Percentiles rank a stretch among this genome's conserved stretches.
phyloP scores from a whole-genome alignment of 2,113 vertebrate species.

The Eptatretus burgeri region DNA sequence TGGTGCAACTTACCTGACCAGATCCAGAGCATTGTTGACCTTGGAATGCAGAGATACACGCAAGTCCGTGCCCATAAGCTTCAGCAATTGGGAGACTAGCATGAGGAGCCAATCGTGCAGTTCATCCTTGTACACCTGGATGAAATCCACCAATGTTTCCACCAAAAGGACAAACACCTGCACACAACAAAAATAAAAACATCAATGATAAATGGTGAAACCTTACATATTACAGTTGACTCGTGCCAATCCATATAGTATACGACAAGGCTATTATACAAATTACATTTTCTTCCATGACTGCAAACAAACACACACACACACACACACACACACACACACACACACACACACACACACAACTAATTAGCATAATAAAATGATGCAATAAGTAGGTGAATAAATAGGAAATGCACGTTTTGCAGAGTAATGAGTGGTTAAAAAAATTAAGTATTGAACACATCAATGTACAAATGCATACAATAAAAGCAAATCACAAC shows the following conservation, averaged over 20 bases:
- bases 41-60: slow-evolving; percentile 89
- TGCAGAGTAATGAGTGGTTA: no score
- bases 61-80: slow-evolving; percentile 93
- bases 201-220: no score
- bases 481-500: no score
- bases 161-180: slow-evolving; percentile 98
- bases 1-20: slow-evolving; percentile 38
- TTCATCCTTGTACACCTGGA: slow-evolving; percentile 79
- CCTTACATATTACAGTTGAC: no score
- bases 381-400: no score
- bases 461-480: no score
- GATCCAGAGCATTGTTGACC: slow-evolving; percentile 79
- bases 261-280: no score
- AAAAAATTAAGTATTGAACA: no score
- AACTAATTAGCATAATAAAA: no score
- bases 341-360: not conserved
- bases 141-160: slow-evolving; percentile 87
- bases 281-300: no score
- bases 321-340: not conserved
- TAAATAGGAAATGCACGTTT: no score
- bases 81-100: slow-evolving; percentile 74
- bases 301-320: not conserved
- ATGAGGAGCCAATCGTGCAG: slow-evolving; percentile 96
- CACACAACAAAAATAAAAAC: slow-evolving; percentile 6
- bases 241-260: no score